Evolutionary conservation across 2,888 invertebrate species (phyloP).

Genomic region (Phorcus lineatus): DNA sequence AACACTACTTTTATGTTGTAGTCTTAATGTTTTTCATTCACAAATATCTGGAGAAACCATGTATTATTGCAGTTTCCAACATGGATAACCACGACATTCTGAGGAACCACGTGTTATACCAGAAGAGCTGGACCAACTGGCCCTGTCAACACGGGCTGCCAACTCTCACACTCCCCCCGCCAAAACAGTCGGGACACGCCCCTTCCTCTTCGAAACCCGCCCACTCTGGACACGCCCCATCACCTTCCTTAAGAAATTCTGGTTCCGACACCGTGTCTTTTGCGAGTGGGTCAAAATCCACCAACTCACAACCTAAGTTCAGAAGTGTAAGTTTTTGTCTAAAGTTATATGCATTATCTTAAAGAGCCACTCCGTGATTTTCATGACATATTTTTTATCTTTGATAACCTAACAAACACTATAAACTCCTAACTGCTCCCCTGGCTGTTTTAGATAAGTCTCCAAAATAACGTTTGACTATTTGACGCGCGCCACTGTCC

Average conservation of each 20-base stretch:
- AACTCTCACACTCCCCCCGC: background rate
- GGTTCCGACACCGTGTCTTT: background rate
- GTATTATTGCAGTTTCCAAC: background rate
- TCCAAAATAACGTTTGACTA: too few relatives aligned
- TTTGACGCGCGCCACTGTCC: too few relatives aligned
- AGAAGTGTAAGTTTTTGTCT: background rate
- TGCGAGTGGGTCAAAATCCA: background rate
- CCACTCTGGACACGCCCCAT: too few relatives aligned
- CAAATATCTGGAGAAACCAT: background rate
- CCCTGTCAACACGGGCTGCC: conserved; percentile 15
- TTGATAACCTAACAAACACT: too few relatives aligned
- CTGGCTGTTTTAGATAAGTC: too few relatives aligned
- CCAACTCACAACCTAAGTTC: background rate
- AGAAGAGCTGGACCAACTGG: conserved; percentile 44
- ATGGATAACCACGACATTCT: conserved; percentile 41
- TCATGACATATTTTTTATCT: too few relatives aligned
- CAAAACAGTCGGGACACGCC: background rate
- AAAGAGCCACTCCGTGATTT: too few relatives aligned
- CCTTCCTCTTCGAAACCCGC: too few relatives aligned
- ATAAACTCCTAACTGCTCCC: too few relatives aligned
- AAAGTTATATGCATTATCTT: too few relatives aligned
- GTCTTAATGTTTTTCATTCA: too few relatives aligned
- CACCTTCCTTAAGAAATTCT: background rate
- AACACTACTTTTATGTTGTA: too few relatives aligned
- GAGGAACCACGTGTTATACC: conserved; percentile 45